These are phyloP conservation scores for Drosophila ananassae DNA, from an alignment of 1,140 invertebrate species.

Conservation along the genomic window DNA sequence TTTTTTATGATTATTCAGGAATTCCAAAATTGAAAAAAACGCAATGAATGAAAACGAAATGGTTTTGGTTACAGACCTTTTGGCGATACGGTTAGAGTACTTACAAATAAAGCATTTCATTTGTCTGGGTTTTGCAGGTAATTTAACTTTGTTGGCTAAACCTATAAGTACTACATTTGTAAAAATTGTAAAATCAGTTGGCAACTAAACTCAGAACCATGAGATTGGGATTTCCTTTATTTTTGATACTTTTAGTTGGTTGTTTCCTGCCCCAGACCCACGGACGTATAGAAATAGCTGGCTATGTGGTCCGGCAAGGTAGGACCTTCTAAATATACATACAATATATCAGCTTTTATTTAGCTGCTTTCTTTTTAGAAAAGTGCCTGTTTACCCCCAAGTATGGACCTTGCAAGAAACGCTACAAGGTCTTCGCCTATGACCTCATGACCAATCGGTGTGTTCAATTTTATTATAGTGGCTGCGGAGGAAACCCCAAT, in stretches of 20 bases:
- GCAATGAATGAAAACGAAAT: not conserved
- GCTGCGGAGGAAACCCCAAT: conserved; percentile 61
- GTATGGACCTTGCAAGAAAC: not conserved
- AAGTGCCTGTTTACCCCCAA: conserved; percentile 4
- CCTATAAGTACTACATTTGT: not conserved
- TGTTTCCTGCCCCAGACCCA: not conserved
- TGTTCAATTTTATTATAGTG: conserved; percentile 14
- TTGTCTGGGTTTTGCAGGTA: not conserved
- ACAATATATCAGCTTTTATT: not conserved
- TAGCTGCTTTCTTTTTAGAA: not conserved
- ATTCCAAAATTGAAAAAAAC: not conserved
- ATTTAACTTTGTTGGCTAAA: no score
- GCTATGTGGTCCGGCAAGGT: conserved; percentile 13
- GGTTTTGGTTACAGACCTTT: not conserved
- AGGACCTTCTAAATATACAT: not conserved
- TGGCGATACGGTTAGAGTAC: not conserved
- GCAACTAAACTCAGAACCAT: conserved; percentile 3
- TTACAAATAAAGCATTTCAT: not conserved
- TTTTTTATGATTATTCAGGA: not conserved
- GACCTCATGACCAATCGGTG: conserved; percentile 21
- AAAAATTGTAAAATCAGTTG: conserved; percentile 5
- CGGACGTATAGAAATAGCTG: not conserved
- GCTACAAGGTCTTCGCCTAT: conserved; percentile 4
- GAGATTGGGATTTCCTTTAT: conserved; percentile 2
- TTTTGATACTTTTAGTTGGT: not conserved